Evolutionary conservation across 2,113 vertebrate genomes (phyloP).

Genomic region (Pedetes capensis): DNA sequence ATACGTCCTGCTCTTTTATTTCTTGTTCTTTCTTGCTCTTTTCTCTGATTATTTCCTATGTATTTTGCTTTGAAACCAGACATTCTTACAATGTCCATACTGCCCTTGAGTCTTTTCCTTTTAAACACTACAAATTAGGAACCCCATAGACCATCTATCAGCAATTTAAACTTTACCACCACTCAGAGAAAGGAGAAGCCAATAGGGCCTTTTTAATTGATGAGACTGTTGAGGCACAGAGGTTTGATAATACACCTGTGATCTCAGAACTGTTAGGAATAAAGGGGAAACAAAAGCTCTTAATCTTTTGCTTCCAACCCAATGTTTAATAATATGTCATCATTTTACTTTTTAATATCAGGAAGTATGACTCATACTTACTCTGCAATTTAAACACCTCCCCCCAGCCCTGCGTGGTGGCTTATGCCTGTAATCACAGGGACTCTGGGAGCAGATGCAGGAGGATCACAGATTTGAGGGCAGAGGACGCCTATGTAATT

Average conservation of each 20-base stretch:
- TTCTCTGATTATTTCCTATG: not conserved
- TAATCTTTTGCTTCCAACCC: not conserved
- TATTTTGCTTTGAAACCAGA: not conserved
- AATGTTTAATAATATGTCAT: not conserved
- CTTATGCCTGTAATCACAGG: too few relatives aligned
- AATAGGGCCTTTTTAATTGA: not conserved
- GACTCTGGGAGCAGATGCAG: too few relatives aligned
- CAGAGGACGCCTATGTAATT: too few relatives aligned
- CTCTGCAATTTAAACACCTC: not conserved
- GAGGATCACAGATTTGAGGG: too few relatives aligned
- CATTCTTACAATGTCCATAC: not conserved
- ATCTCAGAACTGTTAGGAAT: not conserved
- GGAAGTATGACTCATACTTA: not conserved
- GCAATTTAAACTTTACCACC: not conserved
- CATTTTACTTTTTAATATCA: not conserved
- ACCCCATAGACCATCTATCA: not conserved
- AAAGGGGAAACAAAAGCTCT: not conserved
- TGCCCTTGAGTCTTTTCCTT: not conserved
- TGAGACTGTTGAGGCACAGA: not conserved
- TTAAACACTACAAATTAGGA: not conserved
- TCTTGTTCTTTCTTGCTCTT: not conserved
- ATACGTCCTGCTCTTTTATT: not conserved
- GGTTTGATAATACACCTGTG: not conserved
- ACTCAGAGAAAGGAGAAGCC: not conserved
- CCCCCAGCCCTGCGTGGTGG: too few relatives aligned